Conservation (phyloP, 2,113 vertebrate species). For the Ailurus styani region DNA sequence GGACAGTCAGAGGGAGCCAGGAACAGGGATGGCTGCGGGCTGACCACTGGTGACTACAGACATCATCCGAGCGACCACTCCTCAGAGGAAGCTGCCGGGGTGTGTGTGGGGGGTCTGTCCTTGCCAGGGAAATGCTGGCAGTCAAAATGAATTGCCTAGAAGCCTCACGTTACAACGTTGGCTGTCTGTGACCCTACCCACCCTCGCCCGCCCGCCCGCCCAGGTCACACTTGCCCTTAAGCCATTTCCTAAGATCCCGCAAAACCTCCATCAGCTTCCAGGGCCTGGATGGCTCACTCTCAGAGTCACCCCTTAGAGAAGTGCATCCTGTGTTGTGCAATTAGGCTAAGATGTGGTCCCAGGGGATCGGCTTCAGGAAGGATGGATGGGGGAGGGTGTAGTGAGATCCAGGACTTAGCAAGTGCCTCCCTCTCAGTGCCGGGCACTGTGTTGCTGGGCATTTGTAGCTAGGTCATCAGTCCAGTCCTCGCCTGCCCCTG, state of each 20-base stretch:
- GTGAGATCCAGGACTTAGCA: accelerated
- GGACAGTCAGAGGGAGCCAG: background rate
- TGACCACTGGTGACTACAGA: background rate
- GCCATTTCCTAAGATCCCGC: background rate
- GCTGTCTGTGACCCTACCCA: background rate
- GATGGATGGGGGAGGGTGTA: accelerated
- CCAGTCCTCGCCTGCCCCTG: background rate
- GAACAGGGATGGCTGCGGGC: background rate
- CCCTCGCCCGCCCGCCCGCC: background rate
- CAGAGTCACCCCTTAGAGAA: background rate
- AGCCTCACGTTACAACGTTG: background rate
- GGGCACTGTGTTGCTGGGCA: background rate
- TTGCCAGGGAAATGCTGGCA: background rate
- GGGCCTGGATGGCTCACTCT: background rate
- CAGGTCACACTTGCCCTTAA: background rate
- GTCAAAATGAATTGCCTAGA: background rate
- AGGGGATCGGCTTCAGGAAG: background rate
- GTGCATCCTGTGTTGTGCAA: accelerated
- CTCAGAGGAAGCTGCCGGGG: background rate
- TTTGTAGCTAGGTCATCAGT: accelerated
- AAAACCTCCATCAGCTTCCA: background rate
- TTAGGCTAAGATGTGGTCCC: background rate
- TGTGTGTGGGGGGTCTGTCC: background rate
- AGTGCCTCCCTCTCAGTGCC: accelerated
- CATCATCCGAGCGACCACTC: background rate